Evolutionary conservation across 1,140 invertebrate genomes (phyloP).

Genomic region (Ruditapes philippinarum): DNA sequence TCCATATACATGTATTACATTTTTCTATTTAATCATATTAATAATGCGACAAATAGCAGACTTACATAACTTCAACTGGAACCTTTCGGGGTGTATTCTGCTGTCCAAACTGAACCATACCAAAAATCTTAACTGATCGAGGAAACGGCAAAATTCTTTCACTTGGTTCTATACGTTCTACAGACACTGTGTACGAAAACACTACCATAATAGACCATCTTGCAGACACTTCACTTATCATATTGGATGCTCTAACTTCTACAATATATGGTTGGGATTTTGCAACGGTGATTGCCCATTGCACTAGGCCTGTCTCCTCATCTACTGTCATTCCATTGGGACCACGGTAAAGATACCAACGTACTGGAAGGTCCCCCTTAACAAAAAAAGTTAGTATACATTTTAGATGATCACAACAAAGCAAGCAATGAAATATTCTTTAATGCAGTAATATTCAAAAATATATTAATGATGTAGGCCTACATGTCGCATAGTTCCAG

Average conservation of each 20-base stretch:
- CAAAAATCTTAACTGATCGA: constrained; percentile 60
- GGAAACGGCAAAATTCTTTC: constrained; percentile 55
- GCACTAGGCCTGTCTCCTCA: constrained; percentile 23
- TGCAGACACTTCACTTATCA: constrained; percentile 25
- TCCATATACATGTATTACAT: too few species aligned
- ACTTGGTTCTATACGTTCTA: constrained; percentile 55
- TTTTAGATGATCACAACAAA: too few species aligned
- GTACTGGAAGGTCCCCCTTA: constrained; percentile 67
- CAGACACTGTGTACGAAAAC: constrained; percentile 56
- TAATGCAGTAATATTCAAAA: too few species aligned
- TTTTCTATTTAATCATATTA: too few species aligned
- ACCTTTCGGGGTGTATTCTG: not conserved
- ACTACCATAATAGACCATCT: constrained; percentile 60
- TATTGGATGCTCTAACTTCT: constrained; percentile 50
- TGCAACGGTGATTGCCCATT: constrained; percentile 60
- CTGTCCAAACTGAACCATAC: constrained; percentile 46
- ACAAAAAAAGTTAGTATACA: too few species aligned
- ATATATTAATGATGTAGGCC: too few species aligned
- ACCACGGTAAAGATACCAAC: constrained; percentile 48
- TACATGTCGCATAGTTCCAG: too few species aligned
- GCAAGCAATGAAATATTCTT: too few species aligned
- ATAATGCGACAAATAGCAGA: too few species aligned
- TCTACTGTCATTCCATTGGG: constrained; percentile 64
- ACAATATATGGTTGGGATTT: constrained; percentile 40
- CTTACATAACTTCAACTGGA: constrained; percentile 48